These are phyloP conservation scores for Uloborus plumipes DNA, from an alignment of 2,888 invertebrate genomes.

Conservation along the genomic window DNA sequence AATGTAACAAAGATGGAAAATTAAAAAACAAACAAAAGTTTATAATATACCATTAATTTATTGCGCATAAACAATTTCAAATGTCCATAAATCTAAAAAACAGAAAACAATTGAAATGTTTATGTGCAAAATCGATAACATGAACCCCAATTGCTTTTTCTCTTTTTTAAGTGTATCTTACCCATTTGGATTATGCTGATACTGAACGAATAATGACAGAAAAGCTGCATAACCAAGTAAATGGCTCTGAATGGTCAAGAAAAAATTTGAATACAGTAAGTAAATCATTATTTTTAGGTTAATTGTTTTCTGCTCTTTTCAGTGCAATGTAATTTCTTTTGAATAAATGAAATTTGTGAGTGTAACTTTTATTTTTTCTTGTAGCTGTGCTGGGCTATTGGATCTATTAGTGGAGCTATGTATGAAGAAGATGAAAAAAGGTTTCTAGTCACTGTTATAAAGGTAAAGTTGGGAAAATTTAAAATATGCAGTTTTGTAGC, in stretches of 20 bases:
- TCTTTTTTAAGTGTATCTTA: conserved; percentile 84
- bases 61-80: no score
- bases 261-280: conserved; percentile 94
- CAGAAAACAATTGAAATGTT: no score
- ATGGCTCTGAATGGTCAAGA: conserved; percentile 99
- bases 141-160: no score
- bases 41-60: no score
- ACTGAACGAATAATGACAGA: conserved; percentile 99
- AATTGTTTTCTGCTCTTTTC: neutral
- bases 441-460: conserved; percentile 98
- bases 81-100: no score
- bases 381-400: conserved; percentile 97
- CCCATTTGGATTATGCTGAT: conserved; percentile 97
- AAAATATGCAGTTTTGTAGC: no score
- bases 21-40: no score
- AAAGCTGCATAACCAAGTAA: conserved; percentile 97
- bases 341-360: no score
- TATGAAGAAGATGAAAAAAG: conserved; percentile 99
- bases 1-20: no score
- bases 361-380: neutral
- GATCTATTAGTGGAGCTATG: conserved; percentile 98
- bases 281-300: conserved; percentile 15
- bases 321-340: no score
- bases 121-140: no score
- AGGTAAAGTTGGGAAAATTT: conserved; percentile 70